These are phyloP conservation scores for Malurus elegans DNA, from an alignment of 2,113 vertebrate genomes.

Conservation along the genomic window DNA sequence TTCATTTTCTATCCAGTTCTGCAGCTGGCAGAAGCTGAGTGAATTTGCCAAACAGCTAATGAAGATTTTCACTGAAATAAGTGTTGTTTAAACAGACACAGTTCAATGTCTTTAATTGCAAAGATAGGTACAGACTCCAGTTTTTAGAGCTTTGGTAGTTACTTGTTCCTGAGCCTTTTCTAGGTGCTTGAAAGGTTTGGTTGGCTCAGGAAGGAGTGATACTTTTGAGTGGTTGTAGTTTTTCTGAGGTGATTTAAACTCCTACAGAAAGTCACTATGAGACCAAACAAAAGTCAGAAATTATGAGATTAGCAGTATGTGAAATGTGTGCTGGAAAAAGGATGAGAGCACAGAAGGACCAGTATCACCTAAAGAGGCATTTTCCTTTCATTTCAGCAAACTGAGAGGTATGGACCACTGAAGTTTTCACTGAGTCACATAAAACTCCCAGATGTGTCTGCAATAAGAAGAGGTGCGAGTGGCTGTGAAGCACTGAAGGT, in stretches of 20 bases:
- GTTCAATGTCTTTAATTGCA: not conserved
- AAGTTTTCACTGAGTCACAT: not conserved
- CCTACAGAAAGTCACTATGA: not conserved
- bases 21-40: conserved; percentile 48
- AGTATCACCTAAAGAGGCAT: not conserved
- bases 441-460: not conserved
- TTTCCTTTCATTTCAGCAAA: not conserved
- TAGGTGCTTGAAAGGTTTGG: not conserved
- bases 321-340: not conserved
- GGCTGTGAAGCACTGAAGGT: not conserved
- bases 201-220: not conserved
- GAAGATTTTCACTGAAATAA: conserved; percentile 47
- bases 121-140: not conserved
- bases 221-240: not conserved
- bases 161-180: not conserved
- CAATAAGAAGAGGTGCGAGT: not conserved
- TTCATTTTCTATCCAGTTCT: conserved; percentile 45
- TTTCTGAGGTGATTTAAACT: not conserved
- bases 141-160: not conserved
- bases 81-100: conserved; percentile 53
- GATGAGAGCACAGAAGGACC: not conserved
- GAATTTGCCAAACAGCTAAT: conserved; percentile 53
- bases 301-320: not conserved
- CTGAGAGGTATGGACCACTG: not conserved
- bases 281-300: not conserved